Evolutionary conservation across 2,113 vertebrate genomes (phyloP).

Genomic region (Malaclemys terrapin): DNA sequence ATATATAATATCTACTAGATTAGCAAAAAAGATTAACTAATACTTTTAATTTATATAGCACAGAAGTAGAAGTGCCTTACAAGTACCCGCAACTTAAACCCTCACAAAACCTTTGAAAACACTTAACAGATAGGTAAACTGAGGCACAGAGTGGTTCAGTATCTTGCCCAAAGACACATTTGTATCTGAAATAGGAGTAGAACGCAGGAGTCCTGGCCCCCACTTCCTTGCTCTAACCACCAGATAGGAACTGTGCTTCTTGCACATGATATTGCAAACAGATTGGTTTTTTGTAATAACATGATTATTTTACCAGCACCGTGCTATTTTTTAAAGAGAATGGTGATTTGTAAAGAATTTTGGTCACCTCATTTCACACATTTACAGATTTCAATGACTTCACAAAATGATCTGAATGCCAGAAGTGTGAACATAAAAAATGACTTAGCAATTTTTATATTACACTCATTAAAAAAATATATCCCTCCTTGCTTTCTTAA

Average conservation of each 20-base stretch:
- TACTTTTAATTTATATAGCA: background rate
- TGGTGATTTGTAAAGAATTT: background rate
- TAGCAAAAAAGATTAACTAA: background rate
- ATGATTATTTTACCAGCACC: background rate
- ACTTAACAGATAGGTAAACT: background rate
- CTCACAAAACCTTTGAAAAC: background rate
- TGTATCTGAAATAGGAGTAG: background rate
- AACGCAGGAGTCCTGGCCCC: background rate
- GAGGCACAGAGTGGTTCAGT: background rate
- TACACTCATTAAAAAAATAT: background rate
- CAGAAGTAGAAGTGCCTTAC: background rate
- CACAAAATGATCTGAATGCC: background rate
- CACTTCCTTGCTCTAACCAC: background rate
- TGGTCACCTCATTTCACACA: background rate
- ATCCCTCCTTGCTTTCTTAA: conserved; percentile 18
- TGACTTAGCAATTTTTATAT: background rate
- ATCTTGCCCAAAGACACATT: background rate
- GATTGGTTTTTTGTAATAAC: background rate
- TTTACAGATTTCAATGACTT: conserved; percentile 4
- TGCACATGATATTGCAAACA: background rate
- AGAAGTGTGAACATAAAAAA: conserved; percentile 20
- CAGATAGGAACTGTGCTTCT: background rate
- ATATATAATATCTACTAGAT: background rate
- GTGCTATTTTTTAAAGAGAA: background rate
- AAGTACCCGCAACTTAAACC: background rate